Percentiles rank a stretch among this genome's conserved stretches.
Conservation (phyloP, 2,113 vertebrate genomes). For the Thomomys bottae region DNA sequence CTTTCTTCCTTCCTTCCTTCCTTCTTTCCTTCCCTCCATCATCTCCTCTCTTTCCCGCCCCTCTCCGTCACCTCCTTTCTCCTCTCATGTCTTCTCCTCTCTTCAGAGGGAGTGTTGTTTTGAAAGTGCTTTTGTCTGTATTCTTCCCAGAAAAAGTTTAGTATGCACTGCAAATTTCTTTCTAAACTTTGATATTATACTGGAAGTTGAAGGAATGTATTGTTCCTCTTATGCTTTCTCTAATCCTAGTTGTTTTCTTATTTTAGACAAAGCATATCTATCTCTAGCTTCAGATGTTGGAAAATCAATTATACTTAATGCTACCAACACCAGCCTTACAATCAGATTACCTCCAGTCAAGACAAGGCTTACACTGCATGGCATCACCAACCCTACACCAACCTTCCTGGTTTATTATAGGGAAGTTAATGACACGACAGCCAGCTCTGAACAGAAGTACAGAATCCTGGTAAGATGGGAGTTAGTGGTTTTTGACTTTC, state of each 20-base stretch:
- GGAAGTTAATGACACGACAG: conserved; percentile 35
- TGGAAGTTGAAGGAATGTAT: background rate
- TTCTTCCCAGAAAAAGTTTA: background rate
- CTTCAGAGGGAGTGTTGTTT: background rate
- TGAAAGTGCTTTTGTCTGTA: background rate
- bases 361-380: conserved; percentile 64
- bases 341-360: conserved; percentile 75
- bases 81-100: background rate
- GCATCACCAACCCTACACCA: conserved; percentile 68
- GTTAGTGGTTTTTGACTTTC: background rate
- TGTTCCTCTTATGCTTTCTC: background rate
- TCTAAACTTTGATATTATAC: background rate
- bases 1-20: background rate
- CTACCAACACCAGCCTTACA: conserved; percentile 82
- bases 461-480: conserved; percentile 80
- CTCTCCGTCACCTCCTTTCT: too few species aligned
- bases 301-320: conserved; percentile 75
- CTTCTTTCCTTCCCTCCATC: background rate
- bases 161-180: background rate
- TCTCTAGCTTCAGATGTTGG: conserved; percentile 36
- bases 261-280: conserved; percentile 85
- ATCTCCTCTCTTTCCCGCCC: too few species aligned
- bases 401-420: conserved; percentile 81
- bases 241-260: conserved; percentile 32
- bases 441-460: conserved; percentile 41